These are phyloP conservation scores for Hycleus cichorii DNA, from an alignment of 1,140 invertebrate species.

Conservation along the genomic window DNA sequence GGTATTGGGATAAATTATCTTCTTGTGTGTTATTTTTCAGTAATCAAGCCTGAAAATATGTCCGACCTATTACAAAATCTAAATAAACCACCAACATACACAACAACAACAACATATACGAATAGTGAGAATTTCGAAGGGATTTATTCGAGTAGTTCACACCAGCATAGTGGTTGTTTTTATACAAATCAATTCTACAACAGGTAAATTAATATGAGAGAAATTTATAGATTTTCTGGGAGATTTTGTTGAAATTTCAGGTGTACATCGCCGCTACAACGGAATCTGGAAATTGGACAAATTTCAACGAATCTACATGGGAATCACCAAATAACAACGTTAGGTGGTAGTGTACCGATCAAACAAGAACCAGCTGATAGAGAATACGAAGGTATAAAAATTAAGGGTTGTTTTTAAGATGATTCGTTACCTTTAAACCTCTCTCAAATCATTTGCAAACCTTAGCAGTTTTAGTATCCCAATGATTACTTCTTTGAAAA, in stretches of 20 bases:
- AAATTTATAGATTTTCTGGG: too few species aligned
- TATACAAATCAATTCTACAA: slow-evolving; percentile 32
- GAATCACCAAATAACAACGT: slow-evolving; percentile 4
- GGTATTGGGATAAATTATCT: background rate
- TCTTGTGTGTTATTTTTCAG: slow-evolving; percentile 16
- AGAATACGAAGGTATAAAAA: slow-evolving; percentile 31
- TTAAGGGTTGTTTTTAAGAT: background rate
- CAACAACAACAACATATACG: slow-evolving; percentile 19
- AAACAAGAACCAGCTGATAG: slow-evolving; percentile 38
- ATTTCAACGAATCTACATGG: background rate
- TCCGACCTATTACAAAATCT: slow-evolving; percentile 27
- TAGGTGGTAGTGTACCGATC: slow-evolving; percentile 16
- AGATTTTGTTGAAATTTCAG: slow-evolving; percentile 1
- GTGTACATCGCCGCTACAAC: slow-evolving; percentile 2
- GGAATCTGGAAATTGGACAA: background rate
- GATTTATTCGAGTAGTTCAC: slow-evolving; percentile 25
- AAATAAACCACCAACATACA: slow-evolving; percentile 24
- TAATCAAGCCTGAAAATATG: slow-evolving; percentile 28
- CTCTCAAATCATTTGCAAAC: too few species aligned
- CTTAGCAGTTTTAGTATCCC: too few species aligned
- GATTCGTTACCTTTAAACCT: background rate
- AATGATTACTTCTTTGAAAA: too few species aligned
- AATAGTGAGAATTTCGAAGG: slow-evolving; percentile 29
- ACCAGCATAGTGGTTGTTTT: slow-evolving; percentile 34
- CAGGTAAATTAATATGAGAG: slow-evolving; percentile 7